These are phyloP conservation scores for Hylaeus anthracinus DNA, from an alignment of 1,140 invertebrate species.

Conservation along the genomic window DNA sequence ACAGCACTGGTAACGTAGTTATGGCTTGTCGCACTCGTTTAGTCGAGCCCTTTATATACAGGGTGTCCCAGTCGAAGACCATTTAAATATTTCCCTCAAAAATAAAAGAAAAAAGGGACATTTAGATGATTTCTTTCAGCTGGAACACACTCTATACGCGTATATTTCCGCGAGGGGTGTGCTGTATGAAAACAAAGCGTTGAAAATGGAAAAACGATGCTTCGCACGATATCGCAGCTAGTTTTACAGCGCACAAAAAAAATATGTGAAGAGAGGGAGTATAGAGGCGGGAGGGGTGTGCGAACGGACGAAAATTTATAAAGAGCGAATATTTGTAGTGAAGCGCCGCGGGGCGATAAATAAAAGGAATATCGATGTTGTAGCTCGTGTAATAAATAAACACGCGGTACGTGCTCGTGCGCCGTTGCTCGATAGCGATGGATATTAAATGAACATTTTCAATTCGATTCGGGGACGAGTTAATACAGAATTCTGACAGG, in stretches of 20 bases:
- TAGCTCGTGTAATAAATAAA: neutral
- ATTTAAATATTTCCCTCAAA: no score
- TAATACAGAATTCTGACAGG: no score
- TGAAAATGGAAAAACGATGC: neutral
- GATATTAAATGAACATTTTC: neutral
- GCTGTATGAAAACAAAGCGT: neutral
- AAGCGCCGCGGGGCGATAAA: neutral
- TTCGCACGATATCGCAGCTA: neutral
- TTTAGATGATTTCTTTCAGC: no score
- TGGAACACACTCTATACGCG: neutral
- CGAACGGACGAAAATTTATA: neutral
- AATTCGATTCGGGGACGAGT: neutral
- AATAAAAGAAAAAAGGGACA: no score
- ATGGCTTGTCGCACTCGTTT: no score
- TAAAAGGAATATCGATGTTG: slow-evolving; percentile 15
- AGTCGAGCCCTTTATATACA: no score
- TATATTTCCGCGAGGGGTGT: neutral
- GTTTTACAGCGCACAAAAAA: neutral
- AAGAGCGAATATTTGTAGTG: neutral
- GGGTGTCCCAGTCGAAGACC: no score
- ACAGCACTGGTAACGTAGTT: no score
- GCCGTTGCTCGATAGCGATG: neutral
- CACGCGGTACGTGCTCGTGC: neutral
- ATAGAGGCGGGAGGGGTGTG: neutral
- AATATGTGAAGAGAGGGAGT: neutral